Base-by-base conservation (phyloP, 2,797 vertebrate species). In the Hirundo rustica region DNA sequence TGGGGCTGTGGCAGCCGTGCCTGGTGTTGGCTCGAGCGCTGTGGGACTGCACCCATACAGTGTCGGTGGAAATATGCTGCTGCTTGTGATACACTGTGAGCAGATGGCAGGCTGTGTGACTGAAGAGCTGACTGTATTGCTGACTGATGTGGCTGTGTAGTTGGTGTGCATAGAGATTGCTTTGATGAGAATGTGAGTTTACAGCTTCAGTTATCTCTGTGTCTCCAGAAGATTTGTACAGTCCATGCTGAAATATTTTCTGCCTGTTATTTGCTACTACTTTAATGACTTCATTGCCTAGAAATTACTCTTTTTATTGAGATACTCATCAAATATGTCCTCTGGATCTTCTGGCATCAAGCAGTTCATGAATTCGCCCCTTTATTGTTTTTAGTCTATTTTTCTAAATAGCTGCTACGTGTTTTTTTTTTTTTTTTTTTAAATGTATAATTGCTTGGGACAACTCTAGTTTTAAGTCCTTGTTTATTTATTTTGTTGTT, bases 101-200 rank as follows among this genome's bases (percentile, higher is more conserved):
- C 82, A 91, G 93, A 89, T 92, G 93, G 87, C 66, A 68, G 47
- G 16, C 75, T 36, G 25, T 16, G 78, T 34, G 75, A 83, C 85
- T 95, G 89, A 34, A 5, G 47, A 54, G 54, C 85, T 89, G 93
- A 27, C 48, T 88, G 58, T 68, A 10, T 5, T 48, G 66, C 66
- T 94, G 93, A 29, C 32, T 48, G 76, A 71, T 80, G 79, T 54
- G 58, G 44, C 79, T 85, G 32, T 51, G 71, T 48, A 21, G 66
- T 60, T 78, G 20, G 10, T 34, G 60, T 32, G 40, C 50, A 57
- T n/a, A 40, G 51, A 8, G 3, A 17, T 58, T 3, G 14, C 51
- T 20, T 21, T 11, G 40, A 34, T 30, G 58, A n/a, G 16, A 40
- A 38, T 48, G 51, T 38, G 58, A 27, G 17, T 62, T 88, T 84